Base-by-base conservation (phyloP, 2,888 invertebrate species). In the Lithophane ornitopus region DNA sequence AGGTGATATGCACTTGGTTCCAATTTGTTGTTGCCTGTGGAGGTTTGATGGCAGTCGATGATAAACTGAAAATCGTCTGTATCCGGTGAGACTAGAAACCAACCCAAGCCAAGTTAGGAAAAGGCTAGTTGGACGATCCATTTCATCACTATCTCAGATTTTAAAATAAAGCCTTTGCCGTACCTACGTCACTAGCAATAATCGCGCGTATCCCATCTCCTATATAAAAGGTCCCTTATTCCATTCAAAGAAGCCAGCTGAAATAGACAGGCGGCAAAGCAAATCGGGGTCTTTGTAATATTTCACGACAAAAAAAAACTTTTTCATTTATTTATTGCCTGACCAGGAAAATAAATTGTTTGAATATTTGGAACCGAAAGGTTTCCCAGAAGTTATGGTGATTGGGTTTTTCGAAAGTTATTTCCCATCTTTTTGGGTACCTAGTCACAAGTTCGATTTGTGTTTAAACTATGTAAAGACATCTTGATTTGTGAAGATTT, bases 251-350 rank as follows among this genome's bases (percentile, higher is more conserved):
- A 65, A 74, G 59, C 59, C 76, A 76, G 76, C 85, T 88, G 85
- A 70, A 70, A 76, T 85, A 74, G 88, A 87, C 88, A 88, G 85
- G 73, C 78, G 79, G 75, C 62, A 84, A 78, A 70, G 75, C 73
- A 76, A 80, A 79, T 58, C 73, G 69, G 62, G 84, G 67, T 76
- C 88, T 82, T 86, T 86, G 87, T 85, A 81, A 87, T 87, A 88
- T 82, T 88, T 87, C 85, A 81, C 62, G 84, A 76, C 74, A 68
- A 71, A 76, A 76, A 82, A 85, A 79, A 80, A 78, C 44, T 3
- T 44, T 80, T 76, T 58, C 9, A 56, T 34, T 77, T 86, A 86
- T 88, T 87, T 87, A 87, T 88, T 39, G 77, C 77, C 78, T 83
- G 85, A 61, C 79, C 80, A 81, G 61, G 76, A 62, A 81, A 78